phyloP scores from a whole-genome alignment of 2,113 vertebrate species.

The Zosterops hypoxanthus region DNA sequence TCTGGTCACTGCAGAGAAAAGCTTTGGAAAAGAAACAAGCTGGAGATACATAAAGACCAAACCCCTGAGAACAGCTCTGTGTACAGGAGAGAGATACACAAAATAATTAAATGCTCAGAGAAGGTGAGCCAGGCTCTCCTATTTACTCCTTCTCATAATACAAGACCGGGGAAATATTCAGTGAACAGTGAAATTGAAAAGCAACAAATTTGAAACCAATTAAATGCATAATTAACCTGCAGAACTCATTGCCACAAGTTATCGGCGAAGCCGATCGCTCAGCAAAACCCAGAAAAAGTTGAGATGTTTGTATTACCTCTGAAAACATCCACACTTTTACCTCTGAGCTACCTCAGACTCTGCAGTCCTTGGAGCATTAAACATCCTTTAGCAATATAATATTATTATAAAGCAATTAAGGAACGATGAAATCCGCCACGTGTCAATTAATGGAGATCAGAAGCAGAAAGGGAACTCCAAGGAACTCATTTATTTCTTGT shows the following conservation, averaged over 20 bases:
- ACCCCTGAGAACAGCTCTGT: not conserved
- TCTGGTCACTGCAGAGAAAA: not conserved
- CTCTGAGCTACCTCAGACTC: not conserved
- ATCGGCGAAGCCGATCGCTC: not conserved
- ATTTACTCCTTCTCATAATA: constrained; percentile 43
- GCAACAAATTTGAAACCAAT: constrained; percentile 70
- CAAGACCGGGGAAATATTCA: constrained; percentile 42
- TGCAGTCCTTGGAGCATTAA: not conserved
- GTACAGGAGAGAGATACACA: not conserved
- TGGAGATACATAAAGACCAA: not conserved
- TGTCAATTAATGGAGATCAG: fast-evolving
- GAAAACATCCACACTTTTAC: not conserved
- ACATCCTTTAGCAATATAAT: fast-evolving
- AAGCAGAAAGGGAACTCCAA: not conserved
- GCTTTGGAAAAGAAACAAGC: not conserved
- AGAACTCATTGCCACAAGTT: constrained; percentile 62
- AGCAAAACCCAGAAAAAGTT: not conserved
- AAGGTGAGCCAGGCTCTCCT: constrained; percentile 24
- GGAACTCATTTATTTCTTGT: not conserved
- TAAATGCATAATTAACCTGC: constrained; percentile 69
- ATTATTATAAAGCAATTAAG: not conserved
- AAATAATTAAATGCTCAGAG: constrained; percentile 44
- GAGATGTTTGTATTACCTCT: not conserved
- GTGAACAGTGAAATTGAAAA: constrained; percentile 75
- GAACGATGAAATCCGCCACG: fast-evolving